These are phyloP conservation scores for Clarias gariepinus DNA, from an alignment of 2,113 vertebrate species.

Conservation along the genomic window DNA sequence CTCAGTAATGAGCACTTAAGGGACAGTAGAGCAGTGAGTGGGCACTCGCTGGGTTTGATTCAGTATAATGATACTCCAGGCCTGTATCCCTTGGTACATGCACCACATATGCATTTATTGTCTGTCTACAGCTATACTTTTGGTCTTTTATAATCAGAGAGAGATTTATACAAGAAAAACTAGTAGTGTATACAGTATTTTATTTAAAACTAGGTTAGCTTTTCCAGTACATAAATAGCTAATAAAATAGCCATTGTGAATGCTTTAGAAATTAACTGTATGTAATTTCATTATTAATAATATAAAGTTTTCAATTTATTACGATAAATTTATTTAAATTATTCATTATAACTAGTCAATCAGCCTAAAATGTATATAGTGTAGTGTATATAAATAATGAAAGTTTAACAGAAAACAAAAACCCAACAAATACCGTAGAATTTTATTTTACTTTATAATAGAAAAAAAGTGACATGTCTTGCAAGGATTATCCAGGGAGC, in stretches of 20 bases:
- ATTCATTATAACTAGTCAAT: neutral
- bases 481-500: neutral
- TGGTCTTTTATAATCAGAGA: slow-evolving; percentile 13
- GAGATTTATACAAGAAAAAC: neutral
- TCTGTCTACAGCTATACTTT: neutral
- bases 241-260: neutral
- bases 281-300: neutral
- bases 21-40: slow-evolving; percentile 31
- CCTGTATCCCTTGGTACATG: slow-evolving; percentile 15
- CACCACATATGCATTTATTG: slow-evolving; percentile 42
- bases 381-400: neutral
- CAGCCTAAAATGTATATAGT: neutral
- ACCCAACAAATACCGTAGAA: too few relatives aligned
- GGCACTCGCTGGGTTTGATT: slow-evolving; percentile 45
- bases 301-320: neutral
- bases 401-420: neutral
- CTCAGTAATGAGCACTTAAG: slow-evolving; percentile 45
- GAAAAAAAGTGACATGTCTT: neutral
- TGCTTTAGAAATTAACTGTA: too few relatives aligned
- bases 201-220: neutral
- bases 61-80: slow-evolving; percentile 36
- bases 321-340: neutral
- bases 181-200: neutral
- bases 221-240: neutral
- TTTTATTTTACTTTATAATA: neutral